These are phyloP conservation scores for Cladorhizidae sp. DNA, from an alignment of 37 sponge, comb jelly and placozoan genomes.

Conservation along the genomic window DNA sequence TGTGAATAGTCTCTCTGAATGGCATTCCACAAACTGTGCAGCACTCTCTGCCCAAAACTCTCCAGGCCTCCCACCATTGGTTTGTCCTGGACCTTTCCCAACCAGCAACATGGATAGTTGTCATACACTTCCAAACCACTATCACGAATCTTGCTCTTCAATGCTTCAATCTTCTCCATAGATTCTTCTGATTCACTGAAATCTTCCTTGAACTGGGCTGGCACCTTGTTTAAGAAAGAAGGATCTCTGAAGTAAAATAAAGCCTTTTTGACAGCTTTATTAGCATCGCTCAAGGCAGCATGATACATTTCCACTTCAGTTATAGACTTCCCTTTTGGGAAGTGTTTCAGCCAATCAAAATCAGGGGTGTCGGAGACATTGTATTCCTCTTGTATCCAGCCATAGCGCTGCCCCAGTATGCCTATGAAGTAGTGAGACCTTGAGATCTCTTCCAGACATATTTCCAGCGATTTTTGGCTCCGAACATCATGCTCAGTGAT, in stretches of 20 bases:
- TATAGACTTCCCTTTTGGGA: slow-evolving; percentile 76
- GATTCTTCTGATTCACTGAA: slow-evolving; percentile 60
- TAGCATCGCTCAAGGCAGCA: slow-evolving; percentile 67
- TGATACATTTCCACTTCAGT: slow-evolving; percentile 95
- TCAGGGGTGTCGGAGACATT: slow-evolving; percentile 67
- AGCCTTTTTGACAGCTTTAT: slow-evolving; percentile 62
- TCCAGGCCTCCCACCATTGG: slow-evolving; percentile 80
- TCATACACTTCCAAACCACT: slow-evolving; percentile 92
- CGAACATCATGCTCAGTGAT: slow-evolving; percentile 90
- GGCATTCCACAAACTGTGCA: slow-evolving; percentile 89
- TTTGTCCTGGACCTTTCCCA: slow-evolving; percentile 82
- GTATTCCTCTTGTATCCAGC: slow-evolving; percentile 84
- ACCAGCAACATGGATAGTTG: slow-evolving; percentile 76
- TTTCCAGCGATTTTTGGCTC: slow-evolving; percentile 80
- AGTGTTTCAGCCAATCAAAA: slow-evolving; percentile 89
- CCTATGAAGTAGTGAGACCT: slow-evolving; percentile 90
- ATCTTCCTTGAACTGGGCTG: slow-evolving; percentile 15
- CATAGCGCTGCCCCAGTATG: slow-evolving; percentile 93
- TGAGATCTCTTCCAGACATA: slow-evolving; percentile 89
- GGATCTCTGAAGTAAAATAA: slow-evolving; percentile 93
- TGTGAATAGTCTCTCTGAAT: slow-evolving; percentile 82
- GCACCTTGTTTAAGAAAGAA: slow-evolving; percentile 37
- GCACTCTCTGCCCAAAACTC: slow-evolving; percentile 89
- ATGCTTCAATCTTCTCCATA: slow-evolving; percentile 55
- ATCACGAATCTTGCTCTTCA: slow-evolving; percentile 73